These are phyloP conservation scores for Griposia aprilina DNA, from an alignment of 2,888 invertebrate species.

Conservation along the genomic window DNA sequence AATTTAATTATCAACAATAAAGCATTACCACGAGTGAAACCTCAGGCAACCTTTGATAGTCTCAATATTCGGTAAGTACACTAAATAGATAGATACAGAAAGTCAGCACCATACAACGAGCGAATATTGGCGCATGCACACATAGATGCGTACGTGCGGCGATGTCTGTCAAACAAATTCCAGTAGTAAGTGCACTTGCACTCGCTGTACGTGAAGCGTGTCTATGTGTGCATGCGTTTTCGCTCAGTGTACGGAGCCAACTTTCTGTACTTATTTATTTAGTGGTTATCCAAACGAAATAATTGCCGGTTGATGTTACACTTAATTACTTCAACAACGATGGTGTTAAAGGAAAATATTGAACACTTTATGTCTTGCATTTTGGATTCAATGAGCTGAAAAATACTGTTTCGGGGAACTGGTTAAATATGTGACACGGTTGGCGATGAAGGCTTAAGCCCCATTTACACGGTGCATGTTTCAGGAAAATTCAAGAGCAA, in stretches of 20 bases:
- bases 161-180: too few species aligned
- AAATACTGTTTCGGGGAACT: neutral
- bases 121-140: neutral
- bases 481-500: too few species aligned
- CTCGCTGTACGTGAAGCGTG: neutral
- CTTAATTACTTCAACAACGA: conserved; percentile 23
- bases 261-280: neutral
- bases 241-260: neutral
- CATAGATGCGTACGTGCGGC: too few species aligned
- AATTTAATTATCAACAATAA: conserved; percentile 55
- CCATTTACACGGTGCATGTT: too few species aligned
- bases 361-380: neutral
- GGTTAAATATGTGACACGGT: neutral
- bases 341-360: conserved; percentile 16
- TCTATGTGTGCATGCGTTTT: neutral
- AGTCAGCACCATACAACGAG: neutral
- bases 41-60: conserved; percentile 6
- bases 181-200: neutral
- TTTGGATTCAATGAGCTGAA: neutral
- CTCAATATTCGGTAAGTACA: too few species aligned
- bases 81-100: neutral
- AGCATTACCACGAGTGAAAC: conserved; percentile 37
- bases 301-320: conserved; percentile 3
- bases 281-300: conserved; percentile 33
- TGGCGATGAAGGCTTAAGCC: too few species aligned